Evolutionary conservation across 2,888 invertebrate genomes (phyloP), one percentile per base, ranked within the genome.

Genomic region (Diploptera punctata): DNA sequence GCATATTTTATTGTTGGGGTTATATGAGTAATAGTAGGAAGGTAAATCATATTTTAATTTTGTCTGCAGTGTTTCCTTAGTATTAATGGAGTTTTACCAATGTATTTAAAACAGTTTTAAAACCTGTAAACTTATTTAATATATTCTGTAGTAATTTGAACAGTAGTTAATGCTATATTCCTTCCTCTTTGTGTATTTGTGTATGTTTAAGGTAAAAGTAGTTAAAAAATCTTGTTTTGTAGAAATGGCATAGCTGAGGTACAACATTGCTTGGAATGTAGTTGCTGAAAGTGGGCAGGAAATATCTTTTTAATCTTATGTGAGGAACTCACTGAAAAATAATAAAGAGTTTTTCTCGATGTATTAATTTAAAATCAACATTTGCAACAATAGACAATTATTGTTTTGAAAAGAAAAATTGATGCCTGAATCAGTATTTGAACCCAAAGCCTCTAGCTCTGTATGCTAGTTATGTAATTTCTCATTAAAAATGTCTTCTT

Each of bases 281-380:
- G 31, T 33, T 57, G 57, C 29, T 57, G 57, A 57, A 57, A 57
- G 57, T 57, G 57, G 57, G 18, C 54, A 24, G 54, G 26, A 24
- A 24, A 57, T 4, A 57, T n/a, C n/a, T n/a, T n/a, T n/a, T n/a
- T n/a, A n/a, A n/a, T n/a, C n/a, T n/a, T n/a, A n/a, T n/a, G n/a
- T n/a, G n/a, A n/a, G n/a, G n/a, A n/a, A n/a, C n/a, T n/a, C n/a
- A n/a, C n/a, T n/a, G n/a, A n/a, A n/a, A n/a, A n/a, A n/a, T n/a
- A n/a, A n/a, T n/a, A n/a, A n/a, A n/a, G n/a, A n/a, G n/a, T n/a
- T n/a, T n/a, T n/a, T n/a, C n/a, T n/a, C n/a, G n/a, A n/a, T n/a
- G n/a, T n/a, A n/a, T n/a, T n/a, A n/a, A n/a, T n/a, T n/a, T n/a
- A n/a, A n/a, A n/a, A n/a, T n/a, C n/a, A n/a, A n/a, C n/a, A n/a